Base-by-base conservation (phyloP, 2,888 invertebrate genomes). In the Arge pagana region DNA sequence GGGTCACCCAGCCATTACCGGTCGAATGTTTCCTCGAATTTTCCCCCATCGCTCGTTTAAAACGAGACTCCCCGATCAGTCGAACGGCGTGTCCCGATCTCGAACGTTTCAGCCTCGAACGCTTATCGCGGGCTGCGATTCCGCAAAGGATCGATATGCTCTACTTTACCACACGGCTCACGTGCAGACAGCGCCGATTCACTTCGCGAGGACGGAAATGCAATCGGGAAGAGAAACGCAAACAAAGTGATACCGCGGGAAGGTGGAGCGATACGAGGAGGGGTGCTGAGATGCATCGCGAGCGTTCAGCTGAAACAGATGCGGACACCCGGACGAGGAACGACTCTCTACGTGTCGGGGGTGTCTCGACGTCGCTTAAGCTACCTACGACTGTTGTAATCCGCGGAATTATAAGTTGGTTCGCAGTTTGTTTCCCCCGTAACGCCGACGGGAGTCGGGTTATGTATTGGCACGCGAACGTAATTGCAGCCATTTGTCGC, bases 401-500 rank as follows among this genome's bases (percentile, higher is more conserved):
- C 8, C 45, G 21, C 13, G n/a, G 23, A 31, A 45, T 45, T 33
- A 33, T 15, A 33, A 45, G 45, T 45, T 45, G 15, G 33, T 10
- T 23, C 15, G 35, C 33, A 24, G 23, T 45, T 15, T 33, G 21
- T 45, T 45, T n/a, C n/a, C n/a, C 23, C 11, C 15, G 18, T 18
- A 45, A 26, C 28, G 45, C 35, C 33, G 33, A 37, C 48, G 37
- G 26, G 37, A 28, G 7, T 7, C 28, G 55, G 67, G 65, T 66
- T 66, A 66, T 67, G 63, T 70, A 71, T 71, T 59, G 68, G 66
- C 66, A 66, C 66, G 61, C 69, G 68, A 59, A 66, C 64, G 68
- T 71, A 71, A 71, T 71, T 70, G 70, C 63, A 59, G 66, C 68
- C 65, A 71, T 71, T 71, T 69, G 67, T 71, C 65, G 68, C 57